Percentiles rank a stretch among this genome's conserved stretches.
These are phyloP conservation scores for Chelonia mydas DNA, from an alignment of 2,797 vertebrate species.

Conservation along the genomic window DNA sequence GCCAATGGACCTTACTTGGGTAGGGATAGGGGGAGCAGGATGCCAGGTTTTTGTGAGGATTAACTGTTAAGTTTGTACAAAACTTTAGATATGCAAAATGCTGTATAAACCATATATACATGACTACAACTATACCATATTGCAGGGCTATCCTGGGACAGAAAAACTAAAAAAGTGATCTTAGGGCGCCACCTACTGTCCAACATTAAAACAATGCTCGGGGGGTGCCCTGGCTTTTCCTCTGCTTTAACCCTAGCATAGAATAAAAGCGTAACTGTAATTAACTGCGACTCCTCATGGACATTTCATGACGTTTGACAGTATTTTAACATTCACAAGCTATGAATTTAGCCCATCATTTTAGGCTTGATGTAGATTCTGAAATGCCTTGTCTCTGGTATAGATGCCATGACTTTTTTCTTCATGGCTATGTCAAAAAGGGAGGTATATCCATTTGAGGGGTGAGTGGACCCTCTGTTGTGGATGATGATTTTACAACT, in stretches of 20 bases:
- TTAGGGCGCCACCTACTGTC: conserved; percentile 1
- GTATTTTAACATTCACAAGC: background rate
- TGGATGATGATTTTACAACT: background rate
- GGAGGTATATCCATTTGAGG: background rate
- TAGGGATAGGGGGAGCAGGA: background rate
- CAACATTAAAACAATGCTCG: background rate
- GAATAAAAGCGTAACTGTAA: background rate
- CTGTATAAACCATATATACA: background rate
- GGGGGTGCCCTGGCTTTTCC: no score
- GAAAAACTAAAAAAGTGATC: background rate
- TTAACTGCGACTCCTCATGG: background rate
- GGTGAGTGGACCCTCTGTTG: background rate
- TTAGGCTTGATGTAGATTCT: background rate
- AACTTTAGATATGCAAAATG: background rate
- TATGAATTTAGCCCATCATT: background rate
- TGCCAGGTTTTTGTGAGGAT: no score
- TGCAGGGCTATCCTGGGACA: background rate
- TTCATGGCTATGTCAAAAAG: no score
- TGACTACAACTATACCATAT: no score
- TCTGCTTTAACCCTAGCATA: background rate
- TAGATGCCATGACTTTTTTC: no score
- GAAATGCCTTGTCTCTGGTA: background rate
- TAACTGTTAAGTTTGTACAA: background rate
- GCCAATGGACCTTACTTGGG: background rate
- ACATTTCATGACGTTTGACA: background rate